These are phyloP conservation scores for Ptychodera flava DNA, from an alignment of 35 echinoderm and acorn worm species.

Conservation along the genomic window DNA sequence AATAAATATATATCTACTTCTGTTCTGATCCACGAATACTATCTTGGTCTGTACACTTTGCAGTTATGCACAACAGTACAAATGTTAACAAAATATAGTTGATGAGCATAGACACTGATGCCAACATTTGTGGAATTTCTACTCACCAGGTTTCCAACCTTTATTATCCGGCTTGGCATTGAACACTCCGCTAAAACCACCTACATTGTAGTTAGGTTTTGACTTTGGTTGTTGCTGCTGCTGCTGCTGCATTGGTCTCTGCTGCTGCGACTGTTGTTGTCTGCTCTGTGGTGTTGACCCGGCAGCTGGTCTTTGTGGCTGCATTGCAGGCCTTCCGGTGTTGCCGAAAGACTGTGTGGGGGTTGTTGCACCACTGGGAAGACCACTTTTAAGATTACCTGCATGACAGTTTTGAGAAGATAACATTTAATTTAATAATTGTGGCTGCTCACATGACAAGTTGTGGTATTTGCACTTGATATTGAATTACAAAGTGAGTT, in stretches of 20 bases:
- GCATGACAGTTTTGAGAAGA: no score
- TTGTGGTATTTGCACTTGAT: no score
- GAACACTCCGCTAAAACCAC: slow-evolving; percentile 46
- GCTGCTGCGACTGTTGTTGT: slow-evolving; percentile 5
- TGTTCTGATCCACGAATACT: no score
- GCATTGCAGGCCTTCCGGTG: not conserved
- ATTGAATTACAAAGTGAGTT: no score
- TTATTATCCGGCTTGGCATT: slow-evolving; percentile 47
- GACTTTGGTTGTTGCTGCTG: not conserved
- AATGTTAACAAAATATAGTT: no score
- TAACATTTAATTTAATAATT: no score
- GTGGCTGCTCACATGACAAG: no score
- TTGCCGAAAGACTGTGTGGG: slow-evolving; percentile 11
- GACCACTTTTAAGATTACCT: not conserved
- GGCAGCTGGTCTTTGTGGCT: slow-evolving; percentile 17
- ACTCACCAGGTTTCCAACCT: not conserved
- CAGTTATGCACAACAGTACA: no score
- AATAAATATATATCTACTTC: no score
- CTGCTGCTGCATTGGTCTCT: not conserved
- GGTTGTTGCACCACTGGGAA: not conserved
- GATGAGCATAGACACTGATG: no score
- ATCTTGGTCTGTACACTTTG: no score
- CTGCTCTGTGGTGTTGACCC: slow-evolving; percentile 20
- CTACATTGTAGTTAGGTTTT: slow-evolving; percentile 66
- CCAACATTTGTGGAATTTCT: no score